A percentile compares a stretch with the other conserved stretches of the same genome.
These are phyloP conservation scores for Myiozetetes cayanensis DNA, from an alignment of 2,113 vertebrate genomes.

Conservation along the genomic window DNA sequence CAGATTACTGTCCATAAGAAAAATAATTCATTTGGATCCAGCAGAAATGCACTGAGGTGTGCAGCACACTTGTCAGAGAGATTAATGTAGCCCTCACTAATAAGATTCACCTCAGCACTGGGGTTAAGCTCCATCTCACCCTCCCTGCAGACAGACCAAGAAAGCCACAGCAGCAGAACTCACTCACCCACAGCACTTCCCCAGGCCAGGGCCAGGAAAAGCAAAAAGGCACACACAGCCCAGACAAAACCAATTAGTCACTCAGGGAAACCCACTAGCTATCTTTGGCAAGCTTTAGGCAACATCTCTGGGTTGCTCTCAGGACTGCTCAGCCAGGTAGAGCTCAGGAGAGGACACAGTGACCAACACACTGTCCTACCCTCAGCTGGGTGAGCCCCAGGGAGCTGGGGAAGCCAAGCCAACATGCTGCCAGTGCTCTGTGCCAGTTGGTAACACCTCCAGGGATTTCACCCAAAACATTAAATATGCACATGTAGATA, in stretches of 20 bases:
- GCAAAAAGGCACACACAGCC: neutral
- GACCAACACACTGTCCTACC: neutral
- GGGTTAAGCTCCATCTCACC: neutral
- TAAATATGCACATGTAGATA: neutral
- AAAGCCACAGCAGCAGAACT: neutral
- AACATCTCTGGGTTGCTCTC: neutral
- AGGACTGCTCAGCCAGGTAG: neutral
- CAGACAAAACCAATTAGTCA: neutral
- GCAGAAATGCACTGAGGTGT: neutral
- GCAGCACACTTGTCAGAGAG: neutral
- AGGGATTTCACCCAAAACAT: neutral
- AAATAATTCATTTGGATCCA: neutral
- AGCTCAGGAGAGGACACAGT: neutral
- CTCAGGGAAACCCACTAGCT: neutral
- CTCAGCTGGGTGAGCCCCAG: neutral
- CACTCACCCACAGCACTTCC: neutral
- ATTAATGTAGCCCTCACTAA: neutral
- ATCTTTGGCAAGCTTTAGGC: neutral
- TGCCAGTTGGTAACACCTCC: neutral
- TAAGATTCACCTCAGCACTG: conserved; percentile 16
- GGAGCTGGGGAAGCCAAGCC: neutral
- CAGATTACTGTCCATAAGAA: conserved; percentile 13
- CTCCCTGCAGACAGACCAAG: neutral
- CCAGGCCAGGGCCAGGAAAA: neutral
- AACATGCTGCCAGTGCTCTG: neutral